Percentiles rank a stretch among this genome's conserved stretches.
phyloP scores from a whole-genome alignment of 1,140 invertebrate species.

The Drosophila orosa region DNA sequence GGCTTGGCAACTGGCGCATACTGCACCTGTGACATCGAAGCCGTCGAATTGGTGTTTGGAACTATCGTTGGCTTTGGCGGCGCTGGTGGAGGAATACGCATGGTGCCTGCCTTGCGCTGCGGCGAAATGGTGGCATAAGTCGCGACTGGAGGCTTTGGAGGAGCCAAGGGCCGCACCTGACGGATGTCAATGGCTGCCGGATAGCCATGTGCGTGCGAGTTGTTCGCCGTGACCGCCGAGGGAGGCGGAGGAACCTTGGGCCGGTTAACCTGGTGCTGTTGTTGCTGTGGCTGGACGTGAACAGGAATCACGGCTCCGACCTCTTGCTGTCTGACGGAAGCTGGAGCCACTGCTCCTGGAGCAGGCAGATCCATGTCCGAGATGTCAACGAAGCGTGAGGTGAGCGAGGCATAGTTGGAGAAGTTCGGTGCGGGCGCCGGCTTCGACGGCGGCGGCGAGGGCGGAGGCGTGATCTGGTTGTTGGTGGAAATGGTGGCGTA shows the following conservation, averaged over 20 bases:
- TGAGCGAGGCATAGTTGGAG: conserved; percentile 62
- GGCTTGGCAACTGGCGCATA: conserved; percentile 29
- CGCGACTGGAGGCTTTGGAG: conserved; percentile 24
- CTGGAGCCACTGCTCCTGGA: background rate
- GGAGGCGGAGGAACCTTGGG: conserved; percentile 68
- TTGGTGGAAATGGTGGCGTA: conserved; percentile 75
- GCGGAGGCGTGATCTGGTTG: conserved; percentile 63
- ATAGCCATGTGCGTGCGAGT: conserved; percentile 41
- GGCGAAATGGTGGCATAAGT: conserved; percentile 61
- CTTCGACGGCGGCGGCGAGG: conserved; percentile 47
- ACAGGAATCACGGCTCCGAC: conserved; percentile 50
- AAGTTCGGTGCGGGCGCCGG: background rate
- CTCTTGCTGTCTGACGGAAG: conserved; percentile 22
- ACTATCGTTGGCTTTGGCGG: conserved; percentile 63
- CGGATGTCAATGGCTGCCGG: conserved; percentile 54
- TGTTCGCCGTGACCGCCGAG: conserved; percentile 57
- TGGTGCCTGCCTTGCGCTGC: conserved; percentile 58
- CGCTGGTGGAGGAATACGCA: conserved; percentile 59
- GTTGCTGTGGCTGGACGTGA: conserved; percentile 35
- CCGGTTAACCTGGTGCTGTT: conserved; percentile 24
- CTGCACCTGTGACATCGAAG: conserved; percentile 21
- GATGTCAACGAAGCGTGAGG: conserved; percentile 65
- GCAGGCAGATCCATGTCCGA: conserved; percentile 51
- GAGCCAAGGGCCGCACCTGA: conserved; percentile 14
- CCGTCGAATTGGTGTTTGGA: conserved; percentile 25